Evolutionary conservation across 2,888 invertebrate species (phyloP).

Genomic region (Machimus rusticus): DNA sequence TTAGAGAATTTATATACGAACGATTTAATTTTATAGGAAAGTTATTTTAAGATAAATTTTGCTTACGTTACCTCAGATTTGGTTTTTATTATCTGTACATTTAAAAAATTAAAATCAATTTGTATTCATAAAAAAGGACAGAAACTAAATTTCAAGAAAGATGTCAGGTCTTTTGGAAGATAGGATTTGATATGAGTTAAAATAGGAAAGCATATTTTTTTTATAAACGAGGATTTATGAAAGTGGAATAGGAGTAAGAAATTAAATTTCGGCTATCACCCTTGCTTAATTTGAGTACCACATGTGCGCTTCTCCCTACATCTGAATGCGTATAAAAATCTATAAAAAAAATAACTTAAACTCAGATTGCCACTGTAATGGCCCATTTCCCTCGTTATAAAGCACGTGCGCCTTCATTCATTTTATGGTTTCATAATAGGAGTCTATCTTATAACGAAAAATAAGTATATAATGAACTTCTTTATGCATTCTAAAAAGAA

Average conservation of each 20-base stretch:
- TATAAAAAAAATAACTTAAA: background rate
- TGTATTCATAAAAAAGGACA: too few relatives aligned
- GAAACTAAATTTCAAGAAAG: too few relatives aligned
- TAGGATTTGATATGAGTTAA: background rate
- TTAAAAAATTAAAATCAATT: too few relatives aligned
- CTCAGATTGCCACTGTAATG: background rate
- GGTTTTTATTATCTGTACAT: too few relatives aligned
- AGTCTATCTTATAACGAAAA: too few relatives aligned
- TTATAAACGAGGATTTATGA: background rate
- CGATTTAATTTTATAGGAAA: background rate
- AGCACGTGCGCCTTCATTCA: background rate
- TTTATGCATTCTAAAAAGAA: background rate
- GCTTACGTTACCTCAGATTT: too few relatives aligned
- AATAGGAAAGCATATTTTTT: background rate
- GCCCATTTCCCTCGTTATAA: background rate
- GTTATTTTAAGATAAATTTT: background rate
- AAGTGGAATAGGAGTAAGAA: background rate
- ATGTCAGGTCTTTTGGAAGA: background rate
- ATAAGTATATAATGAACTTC: background rate
- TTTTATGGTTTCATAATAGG: background rate
- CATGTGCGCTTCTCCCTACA: background rate
- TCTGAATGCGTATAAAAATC: background rate
- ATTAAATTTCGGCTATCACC: background rate
- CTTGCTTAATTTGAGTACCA: background rate
- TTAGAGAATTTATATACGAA: background rate